Conservation (phyloP, 1,140 invertebrate species). For the Saxidomus purpurata region DNA sequence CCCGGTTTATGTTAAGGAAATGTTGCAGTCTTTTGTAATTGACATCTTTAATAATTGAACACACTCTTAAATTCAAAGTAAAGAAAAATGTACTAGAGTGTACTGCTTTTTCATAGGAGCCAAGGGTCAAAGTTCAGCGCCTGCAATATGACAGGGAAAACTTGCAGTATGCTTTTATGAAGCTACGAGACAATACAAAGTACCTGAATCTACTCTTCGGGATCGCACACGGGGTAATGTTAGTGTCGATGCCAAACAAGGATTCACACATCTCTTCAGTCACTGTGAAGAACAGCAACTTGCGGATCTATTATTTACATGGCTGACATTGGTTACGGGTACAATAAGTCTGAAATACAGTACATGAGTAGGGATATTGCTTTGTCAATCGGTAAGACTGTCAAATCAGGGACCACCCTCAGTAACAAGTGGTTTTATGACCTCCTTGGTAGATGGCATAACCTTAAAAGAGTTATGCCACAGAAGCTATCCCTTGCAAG, state of each 20-base stretch:
- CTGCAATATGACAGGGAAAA: too few species aligned
- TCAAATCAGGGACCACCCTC: neutral
- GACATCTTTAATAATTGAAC: too few species aligned
- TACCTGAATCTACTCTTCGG: slow-evolving; percentile 54
- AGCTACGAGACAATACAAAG: slow-evolving; percentile 28
- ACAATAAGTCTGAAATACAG: slow-evolving; percentile 29
- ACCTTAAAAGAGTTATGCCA: slow-evolving; percentile 50
- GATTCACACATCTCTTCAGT: neutral
- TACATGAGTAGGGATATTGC: slow-evolving; percentile 51
- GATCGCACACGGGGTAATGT: slow-evolving; percentile 51
- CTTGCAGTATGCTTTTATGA: neutral
- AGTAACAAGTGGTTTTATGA: slow-evolving; percentile 59
- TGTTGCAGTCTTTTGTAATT: too few species aligned
- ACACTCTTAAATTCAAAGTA: too few species aligned
- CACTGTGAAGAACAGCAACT: slow-evolving; percentile 11
- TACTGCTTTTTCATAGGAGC: too few species aligned
- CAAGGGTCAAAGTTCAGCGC: too few species aligned
- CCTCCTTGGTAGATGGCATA: slow-evolving; percentile 46
- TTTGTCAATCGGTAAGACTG: slow-evolving; percentile 28
- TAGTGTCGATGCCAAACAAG: neutral
- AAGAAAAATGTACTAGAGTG: too few species aligned
- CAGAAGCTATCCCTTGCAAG: slow-evolving; percentile 41
- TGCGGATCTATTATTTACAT: slow-evolving; percentile 44
- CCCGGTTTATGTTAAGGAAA: too few species aligned
- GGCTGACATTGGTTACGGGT: slow-evolving; percentile 58